Conservation (phyloP, 2,888 invertebrate species). For the Gibbula magus region DNA sequence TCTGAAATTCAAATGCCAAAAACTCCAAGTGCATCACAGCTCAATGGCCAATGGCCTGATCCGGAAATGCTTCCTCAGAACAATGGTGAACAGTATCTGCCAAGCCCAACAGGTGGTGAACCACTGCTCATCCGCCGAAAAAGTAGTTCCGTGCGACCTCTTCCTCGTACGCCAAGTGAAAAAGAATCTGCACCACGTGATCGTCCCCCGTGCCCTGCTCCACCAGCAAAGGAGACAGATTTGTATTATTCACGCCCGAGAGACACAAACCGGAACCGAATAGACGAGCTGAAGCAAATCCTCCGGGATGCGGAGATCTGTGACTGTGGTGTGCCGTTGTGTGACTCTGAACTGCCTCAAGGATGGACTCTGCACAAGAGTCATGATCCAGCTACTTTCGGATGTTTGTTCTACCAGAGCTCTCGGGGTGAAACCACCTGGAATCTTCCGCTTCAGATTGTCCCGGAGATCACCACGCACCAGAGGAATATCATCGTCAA, state of each 20-base stretch:
- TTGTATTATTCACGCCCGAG: background rate
- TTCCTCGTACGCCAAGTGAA: background rate
- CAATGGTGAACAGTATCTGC: no score
- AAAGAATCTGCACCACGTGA: background rate
- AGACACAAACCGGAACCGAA: background rate
- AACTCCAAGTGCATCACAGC: background rate
- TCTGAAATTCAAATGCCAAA: background rate
- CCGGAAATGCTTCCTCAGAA: no score
- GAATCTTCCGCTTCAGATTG: constrained; percentile 34
- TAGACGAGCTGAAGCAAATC: background rate
- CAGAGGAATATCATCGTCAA: background rate
- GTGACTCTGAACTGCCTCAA: background rate
- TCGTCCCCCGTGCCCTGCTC: background rate
- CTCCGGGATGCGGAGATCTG: background rate
- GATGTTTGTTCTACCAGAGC: constrained; percentile 8
- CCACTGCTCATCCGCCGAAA: background rate
- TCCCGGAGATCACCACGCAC: constrained; percentile 29
- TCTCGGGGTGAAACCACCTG: constrained; percentile 29
- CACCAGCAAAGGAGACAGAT: background rate
- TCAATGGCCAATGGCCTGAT: no score
- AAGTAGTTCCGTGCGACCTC: background rate
- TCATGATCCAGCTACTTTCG: background rate
- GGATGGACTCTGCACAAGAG: background rate
- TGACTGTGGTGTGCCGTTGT: background rate
- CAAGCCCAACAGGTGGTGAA: no score